Evolutionary conservation across 2,888 invertebrate species (phyloP), one percentile per base, ranked within the genome.

Genomic region (Agonopterix arenella): DNA sequence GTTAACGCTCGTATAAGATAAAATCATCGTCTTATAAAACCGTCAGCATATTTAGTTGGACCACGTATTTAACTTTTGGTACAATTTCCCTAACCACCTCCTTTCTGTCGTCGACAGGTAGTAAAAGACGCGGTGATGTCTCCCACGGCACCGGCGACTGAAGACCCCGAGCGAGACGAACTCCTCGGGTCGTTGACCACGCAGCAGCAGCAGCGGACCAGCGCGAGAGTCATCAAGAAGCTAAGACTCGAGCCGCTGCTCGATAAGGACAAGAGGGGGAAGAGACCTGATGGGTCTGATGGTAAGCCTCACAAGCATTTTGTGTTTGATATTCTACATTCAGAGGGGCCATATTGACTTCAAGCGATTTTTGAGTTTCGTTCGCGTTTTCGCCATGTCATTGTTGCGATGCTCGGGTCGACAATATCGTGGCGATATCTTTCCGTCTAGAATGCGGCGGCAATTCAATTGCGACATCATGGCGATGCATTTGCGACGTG

Each of bases 181-280:
- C 79, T 93, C 18, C 81, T 94, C n/a, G 94, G 93, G 10, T 93
- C 93, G 0, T 84, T 93, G 44, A 93, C 93, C n/a, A 93, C 92
- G 13, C 80, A 86, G 68, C 91, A 91, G 79, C 89, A 89, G 63
- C 89, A 89, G 50, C 82, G 95, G 40, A 93, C 94, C 42, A 94
- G 94, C 76, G 95, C 95, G 0, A 89, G 95, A 55, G 95, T 95
- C 55, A 94, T 94, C 62, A 95, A 95, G 79, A 95, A 95, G 75
- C 90, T 95, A 77, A 91, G 92, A 60, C 88, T 94, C 44, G 94
- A 94, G 50, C 86, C 85, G 3, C 79, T 71, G 0, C 63, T 60
- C 0, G 73, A 74, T 8, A 70, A 70, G 9, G 72, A 83, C 50
- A 83, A 82, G 68, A 69, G 69, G 51, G 28, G 50, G 44, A 74